Evolutionary conservation across 92 coral and sea anemone genomes (phyloP), one percentile per base, ranked within the genome.

Genomic region (Zoanthus sansibaricus): DNA sequence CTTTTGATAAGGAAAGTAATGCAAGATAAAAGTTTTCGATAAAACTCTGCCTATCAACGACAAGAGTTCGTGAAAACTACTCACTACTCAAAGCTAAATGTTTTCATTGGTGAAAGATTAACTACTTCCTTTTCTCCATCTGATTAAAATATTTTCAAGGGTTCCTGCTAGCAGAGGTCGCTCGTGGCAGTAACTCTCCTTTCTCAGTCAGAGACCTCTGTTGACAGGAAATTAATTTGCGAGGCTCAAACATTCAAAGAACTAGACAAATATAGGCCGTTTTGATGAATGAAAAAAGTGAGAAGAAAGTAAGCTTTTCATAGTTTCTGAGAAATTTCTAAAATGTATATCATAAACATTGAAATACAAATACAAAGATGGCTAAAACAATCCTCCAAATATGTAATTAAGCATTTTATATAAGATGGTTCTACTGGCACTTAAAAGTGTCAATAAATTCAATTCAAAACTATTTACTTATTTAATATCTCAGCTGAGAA

Each of bases 1-100:
- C 6, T 64, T 9, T 80, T 18, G 73, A 62, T 80, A 70, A 80
- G 61, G 61, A 80, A 67, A 80, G 18, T 45, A 30, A 11, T 62
- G 20, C 55, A 20, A 54, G 54, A 49, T 49, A 48, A 61, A 44
- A 42, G n/a, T 44, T 42, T 17, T 31, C n/a, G 15, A 75, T 6
- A 37, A 37, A 37, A 21, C 55, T 56, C 69, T 30, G 52, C 31
- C 68, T 11, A 42, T 55, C 30, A 20, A 0, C 17, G 11, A 73
- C 55, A 49, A 49, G 55, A 49, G 55, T 49, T 49, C 55, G 12
- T 7, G 55, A 7, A 7, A 11, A 49, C 55, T 7, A 7, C 55
- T 49, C 55, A 7, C 55, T 49, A 11, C 55, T 70, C 75, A 5
- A 8, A 21, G 9, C 4, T 52, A 18, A 14, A 51, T 17, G 55